Evolutionary conservation across 2,113 vertebrate species (phyloP), one percentile per base, ranked within the genome.

Genomic region (Potamarius usumacintae): DNA sequence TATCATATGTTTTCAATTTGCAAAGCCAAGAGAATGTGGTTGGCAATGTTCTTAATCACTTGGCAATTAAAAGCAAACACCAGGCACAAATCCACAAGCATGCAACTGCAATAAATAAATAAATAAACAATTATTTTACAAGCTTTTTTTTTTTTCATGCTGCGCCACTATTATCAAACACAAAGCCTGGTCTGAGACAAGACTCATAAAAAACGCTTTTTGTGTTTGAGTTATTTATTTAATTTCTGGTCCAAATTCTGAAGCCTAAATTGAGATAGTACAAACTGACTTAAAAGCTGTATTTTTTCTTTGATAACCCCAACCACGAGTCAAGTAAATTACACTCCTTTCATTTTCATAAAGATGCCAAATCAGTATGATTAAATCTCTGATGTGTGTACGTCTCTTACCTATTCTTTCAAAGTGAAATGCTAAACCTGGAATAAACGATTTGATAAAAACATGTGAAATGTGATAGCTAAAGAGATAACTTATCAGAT

Each of bases 401-500:
- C 0, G 14, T 67, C 50, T n/a, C 48, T 53, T 15, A 27, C 1
- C 20, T 57, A 71, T 52, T 55, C 34, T 78, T 69, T 0, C 12
- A 74, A 78, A 85, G 15, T 27, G 34, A 53, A 53, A 85, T 34
- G 25, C 34, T 76, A 76, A 71, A 52, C 50, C 52, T 42, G 20
- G 34, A 77, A 77, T 50, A 88, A 53, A 18, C 11, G 25, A 55
- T 18, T 34, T 9, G 25, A 60, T 71, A 42, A 52, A 79, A 78
- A 80, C 27, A 62, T 57, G 34, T 2, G 5, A 58, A 80, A 58
- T 17, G 22, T 79, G 67, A 90, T 80, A 85, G 17, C 60, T 22
- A 22, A 10, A 22, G 9, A 86, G 76, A 78, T 52, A 71, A 82
- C 77, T 50, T 87, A 69, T 89, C 82, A 82, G 82, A 71, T 78